Base-by-base conservation (phyloP, 2,888 invertebrate species). In the Creontiades dilutus region DNA sequence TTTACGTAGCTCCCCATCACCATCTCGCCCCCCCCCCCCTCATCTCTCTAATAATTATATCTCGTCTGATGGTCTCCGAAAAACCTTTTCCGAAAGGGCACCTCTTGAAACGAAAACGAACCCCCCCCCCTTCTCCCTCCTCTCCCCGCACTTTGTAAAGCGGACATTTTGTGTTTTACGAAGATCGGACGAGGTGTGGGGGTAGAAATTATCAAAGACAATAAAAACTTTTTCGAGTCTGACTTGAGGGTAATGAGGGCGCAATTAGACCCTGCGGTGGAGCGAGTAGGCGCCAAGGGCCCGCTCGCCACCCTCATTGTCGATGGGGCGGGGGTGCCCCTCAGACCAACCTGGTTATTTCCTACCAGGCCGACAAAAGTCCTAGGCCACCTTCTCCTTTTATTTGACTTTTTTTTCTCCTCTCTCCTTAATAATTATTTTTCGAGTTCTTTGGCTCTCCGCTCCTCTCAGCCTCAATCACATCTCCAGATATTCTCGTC, bases 351-450 rank as follows among this genome's bases (percentile, higher is more conserved):
- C 46, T 78, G 78, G 78, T 78, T 78, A 78, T 78, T 78, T 78
- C 27, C 46, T 78, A 78, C 78, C 68, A 19, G 46, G 78, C 78
- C 78, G 78, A 78, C 78, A 78, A 78, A 78, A 78, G 78, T 78
- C 47, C 78, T 47, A 23, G 68, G 68, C 68, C 68, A 68, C 68
- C 68, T 68, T 23, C 9, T 37, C 37, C 37, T 37, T 37, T 37
- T 37, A 37, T 68, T 68, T 68, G 5, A 19, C 7, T 7, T 19
- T 68, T 27, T 68, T 68, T 23, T 23, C 52, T n/a, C n/a, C n/a
- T n/a, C n/a, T n/a, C 16, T 52, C 52, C 16, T 52, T 52, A 16
- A 52, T 52, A 52, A 52, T 52, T 52, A 52, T 52, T 52, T 52
- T 37, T 37, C 37, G 37, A 37, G 37, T 7, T 52, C 52, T 52